phyloP scores from a whole-genome alignment of 2,888 invertebrate genomes.

The Clivina fossor region DNA sequence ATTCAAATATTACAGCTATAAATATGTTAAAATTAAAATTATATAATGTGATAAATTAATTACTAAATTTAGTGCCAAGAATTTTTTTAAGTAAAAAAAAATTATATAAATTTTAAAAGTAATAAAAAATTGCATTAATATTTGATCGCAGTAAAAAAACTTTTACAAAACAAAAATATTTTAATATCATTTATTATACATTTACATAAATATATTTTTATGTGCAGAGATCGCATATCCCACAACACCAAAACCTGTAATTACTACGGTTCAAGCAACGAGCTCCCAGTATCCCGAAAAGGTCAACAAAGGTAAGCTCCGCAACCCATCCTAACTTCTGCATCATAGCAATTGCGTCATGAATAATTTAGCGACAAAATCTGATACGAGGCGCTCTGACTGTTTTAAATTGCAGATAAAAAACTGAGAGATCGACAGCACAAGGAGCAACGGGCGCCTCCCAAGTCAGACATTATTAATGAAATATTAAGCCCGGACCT shows the following conservation, averaged over 20 bases:
- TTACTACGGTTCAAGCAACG: constrained; percentile 32
- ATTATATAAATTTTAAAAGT: too few species aligned
- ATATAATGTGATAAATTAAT: too few species aligned
- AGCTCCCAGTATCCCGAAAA: constrained; percentile 31
- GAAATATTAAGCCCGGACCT: constrained; percentile 48
- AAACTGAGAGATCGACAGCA: constrained; percentile 38
- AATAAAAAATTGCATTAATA: too few species aligned
- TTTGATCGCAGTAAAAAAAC: too few species aligned
- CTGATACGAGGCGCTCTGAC: constrained; percentile 33
- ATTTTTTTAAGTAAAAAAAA: too few species aligned
- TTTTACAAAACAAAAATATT: too few species aligned
- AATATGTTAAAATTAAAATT: too few species aligned
- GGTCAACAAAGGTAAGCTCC: too few species aligned
- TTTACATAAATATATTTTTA: neutral
- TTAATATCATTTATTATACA: too few species aligned
- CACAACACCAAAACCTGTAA: constrained; percentile 42
- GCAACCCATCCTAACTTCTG: too few species aligned
- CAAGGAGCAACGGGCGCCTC: constrained; percentile 45
- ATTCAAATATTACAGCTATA: too few species aligned
- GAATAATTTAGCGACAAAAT: constrained; percentile 32
- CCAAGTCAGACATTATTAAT: constrained; percentile 42
- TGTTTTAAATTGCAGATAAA: constrained; percentile 34
- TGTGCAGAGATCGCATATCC: constrained; percentile 48
- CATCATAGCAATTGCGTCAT: neutral
- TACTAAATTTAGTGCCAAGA: too few species aligned